Evolutionary conservation across 2,888 invertebrate genomes (phyloP), one percentile per base, ranked within the genome.

Genomic region (Dimorphilus gyrociliatus): DNA sequence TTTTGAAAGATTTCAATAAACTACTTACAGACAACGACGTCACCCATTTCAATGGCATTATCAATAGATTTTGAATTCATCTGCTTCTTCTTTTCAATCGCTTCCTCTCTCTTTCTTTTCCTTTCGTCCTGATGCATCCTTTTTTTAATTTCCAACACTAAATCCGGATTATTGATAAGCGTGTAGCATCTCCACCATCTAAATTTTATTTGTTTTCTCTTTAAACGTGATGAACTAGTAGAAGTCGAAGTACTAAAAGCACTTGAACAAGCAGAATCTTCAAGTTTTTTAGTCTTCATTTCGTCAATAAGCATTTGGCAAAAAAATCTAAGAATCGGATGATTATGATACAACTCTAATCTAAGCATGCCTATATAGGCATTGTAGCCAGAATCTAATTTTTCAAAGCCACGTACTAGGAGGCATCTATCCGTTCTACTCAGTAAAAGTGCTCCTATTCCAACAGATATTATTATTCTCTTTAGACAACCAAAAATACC

Each of bases 341-440:
- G 28, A 15, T 33, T 28, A 25, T 33, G 33, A 19, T 29, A 23
- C n/a, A 28, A 12, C 14, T 33, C 33, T 13, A 33, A 27, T 2
- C 19, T 19, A 24, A 33, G 16, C 33, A 33, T 33, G 3, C 33
- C 33, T 12, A 33, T 8, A 19, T 33, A 33, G n/a, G 33, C 27
- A 10, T 18, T 13, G 23, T 24, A 29, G 18, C 49, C 49, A 31
- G 30, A 32, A 34, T 50, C 49, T 29, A 37, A 37, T 8, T 34
- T 27, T 28, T 50, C 48, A 31, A 41, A 45, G 3, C 49, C 49
- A 5, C 29, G 25, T 26, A 45, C 39, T 2, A 48, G 37, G 5
- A 46, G 39, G 36, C 43, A 40, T 13, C 39, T 38, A 28, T 50
- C 49, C 17, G 47, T 32, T 12, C 49, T 35, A 12, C 39, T 34